Percentiles rank a stretch among this genome's conserved stretches.
Conservation (phyloP, 2,113 vertebrate genomes). For the Nerophis lumbriciformis region DNA sequence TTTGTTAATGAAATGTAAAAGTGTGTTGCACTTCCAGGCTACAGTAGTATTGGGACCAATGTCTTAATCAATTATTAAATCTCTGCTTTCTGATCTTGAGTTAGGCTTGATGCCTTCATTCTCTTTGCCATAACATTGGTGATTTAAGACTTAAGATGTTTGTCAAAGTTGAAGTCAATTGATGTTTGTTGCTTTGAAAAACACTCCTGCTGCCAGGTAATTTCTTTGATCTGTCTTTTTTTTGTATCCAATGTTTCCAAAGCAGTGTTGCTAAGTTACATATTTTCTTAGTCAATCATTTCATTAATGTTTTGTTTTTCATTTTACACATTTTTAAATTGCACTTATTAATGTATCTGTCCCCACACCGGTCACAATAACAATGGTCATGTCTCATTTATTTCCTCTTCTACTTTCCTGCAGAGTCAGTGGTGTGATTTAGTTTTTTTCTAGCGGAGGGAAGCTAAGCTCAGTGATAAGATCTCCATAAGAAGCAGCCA, state of each 20-base stretch:
- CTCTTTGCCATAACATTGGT: too few species aligned
- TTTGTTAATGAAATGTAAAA: too few species aligned
- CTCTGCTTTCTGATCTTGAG: too few species aligned
- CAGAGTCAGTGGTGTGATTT: constrained; percentile 55
- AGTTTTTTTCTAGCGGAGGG: constrained; percentile 61
- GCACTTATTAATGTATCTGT: constrained; percentile 30
- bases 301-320: not conserved
- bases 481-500: constrained; percentile 70
- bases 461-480: constrained; percentile 67
- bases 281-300: too few species aligned
- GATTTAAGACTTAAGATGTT: too few species aligned
- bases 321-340: constrained; percentile 26
- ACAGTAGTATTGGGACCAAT: too few species aligned
- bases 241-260: too few species aligned
- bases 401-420: constrained; percentile 42
- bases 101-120: not conserved
- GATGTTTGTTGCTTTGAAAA: not conserved
- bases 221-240: not conserved
- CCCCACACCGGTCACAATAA: constrained; percentile 17
- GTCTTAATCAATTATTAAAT: too few species aligned
- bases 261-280: too few species aligned
- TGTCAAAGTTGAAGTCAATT: not conserved
- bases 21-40: too few species aligned
- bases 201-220: not conserved
- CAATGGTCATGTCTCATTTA: constrained; percentile 29